Evolutionary conservation across 2,113 vertebrate species (phyloP).

Genomic region (Bambusicola thoracicus): DNA sequence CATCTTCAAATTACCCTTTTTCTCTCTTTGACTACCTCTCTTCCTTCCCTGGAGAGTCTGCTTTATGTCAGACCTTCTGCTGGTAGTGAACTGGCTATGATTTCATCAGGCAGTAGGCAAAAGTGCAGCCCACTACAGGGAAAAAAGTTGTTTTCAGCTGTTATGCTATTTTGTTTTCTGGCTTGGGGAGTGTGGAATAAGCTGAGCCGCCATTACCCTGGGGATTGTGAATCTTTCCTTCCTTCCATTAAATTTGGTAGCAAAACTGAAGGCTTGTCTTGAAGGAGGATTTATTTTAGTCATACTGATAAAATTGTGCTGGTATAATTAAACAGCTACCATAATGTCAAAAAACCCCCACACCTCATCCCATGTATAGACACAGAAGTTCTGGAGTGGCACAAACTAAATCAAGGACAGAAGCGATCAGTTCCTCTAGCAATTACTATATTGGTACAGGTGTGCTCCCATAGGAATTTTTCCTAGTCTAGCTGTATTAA

Average conservation of each 20-base stretch:
- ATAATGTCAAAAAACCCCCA: not conserved
- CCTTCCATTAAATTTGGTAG: not conserved
- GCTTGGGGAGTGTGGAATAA: not conserved
- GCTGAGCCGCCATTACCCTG: not conserved
- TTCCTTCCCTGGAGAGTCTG: not conserved
- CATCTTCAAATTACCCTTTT: slow-evolving; percentile 15
- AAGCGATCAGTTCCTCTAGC: not conserved
- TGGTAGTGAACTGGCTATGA: not conserved
- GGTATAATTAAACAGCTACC: slow-evolving; percentile 16
- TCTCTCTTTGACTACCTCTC: not conserved
- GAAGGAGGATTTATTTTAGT: slow-evolving; percentile 15
- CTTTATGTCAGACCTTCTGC: slow-evolving; percentile 38
- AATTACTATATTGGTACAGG: not conserved
- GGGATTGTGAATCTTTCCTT: not conserved
- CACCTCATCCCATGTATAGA: not conserved
- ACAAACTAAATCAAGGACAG: not conserved
- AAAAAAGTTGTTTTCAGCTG: slow-evolving; percentile 26
- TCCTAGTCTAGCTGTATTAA: not conserved
- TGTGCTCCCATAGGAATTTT: not conserved
- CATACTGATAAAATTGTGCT: not conserved
- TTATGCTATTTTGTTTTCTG: not conserved
- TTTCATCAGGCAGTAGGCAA: slow-evolving; percentile 20
- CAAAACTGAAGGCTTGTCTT: slow-evolving; percentile 20
- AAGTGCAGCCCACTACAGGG: not conserved
- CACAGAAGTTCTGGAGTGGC: not conserved